Evolutionary conservation across 2,797 vertebrate genomes (phyloP).

Genomic region (Eupleurogrammus muticus): DNA sequence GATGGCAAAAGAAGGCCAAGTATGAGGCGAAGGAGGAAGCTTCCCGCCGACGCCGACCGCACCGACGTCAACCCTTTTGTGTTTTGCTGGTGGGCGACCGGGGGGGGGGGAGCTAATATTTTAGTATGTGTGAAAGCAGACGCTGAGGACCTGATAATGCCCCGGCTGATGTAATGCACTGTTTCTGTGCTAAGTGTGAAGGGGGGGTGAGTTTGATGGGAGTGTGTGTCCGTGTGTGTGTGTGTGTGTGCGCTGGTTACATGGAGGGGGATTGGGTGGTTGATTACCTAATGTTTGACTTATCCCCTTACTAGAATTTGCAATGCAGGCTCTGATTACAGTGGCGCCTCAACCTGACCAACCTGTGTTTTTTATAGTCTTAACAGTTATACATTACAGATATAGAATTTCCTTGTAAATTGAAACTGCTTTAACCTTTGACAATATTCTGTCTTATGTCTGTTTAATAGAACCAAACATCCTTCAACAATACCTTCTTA

Average conservation of each 20-base stretch:
- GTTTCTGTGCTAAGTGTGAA: conserved; percentile 68
- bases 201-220: conserved; percentile 9
- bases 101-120: conserved; percentile 69
- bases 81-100: conserved; percentile 51
- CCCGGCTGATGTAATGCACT: conserved; percentile 73
- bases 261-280: conserved; percentile 42
- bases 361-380: conserved; percentile 61
- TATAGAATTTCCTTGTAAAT: conserved; percentile 17
- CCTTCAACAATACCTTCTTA: background rate
- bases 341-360: conserved; percentile 70
- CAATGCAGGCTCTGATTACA: conserved; percentile 74
- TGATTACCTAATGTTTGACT: conserved; percentile 74
- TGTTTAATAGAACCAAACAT: background rate
- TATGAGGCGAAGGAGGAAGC: conserved; percentile 53
- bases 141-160: conserved; percentile 76
- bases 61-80: conserved; percentile 60
- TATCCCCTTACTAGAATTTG: conserved; percentile 62
- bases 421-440: conserved; percentile 2
- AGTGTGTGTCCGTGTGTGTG: conserved; percentile 18
- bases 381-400: conserved; percentile 22
- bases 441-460: background rate
- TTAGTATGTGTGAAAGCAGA: conserved; percentile 79
- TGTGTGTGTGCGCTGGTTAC: conserved; percentile 18
- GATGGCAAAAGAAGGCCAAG: conserved; percentile 59
- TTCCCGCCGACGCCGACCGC: conserved; percentile 15